Evolutionary conservation across 2,797 vertebrate species (phyloP), one percentile per base, ranked within the genome.

Genomic region (Mycteria americana): DNA sequence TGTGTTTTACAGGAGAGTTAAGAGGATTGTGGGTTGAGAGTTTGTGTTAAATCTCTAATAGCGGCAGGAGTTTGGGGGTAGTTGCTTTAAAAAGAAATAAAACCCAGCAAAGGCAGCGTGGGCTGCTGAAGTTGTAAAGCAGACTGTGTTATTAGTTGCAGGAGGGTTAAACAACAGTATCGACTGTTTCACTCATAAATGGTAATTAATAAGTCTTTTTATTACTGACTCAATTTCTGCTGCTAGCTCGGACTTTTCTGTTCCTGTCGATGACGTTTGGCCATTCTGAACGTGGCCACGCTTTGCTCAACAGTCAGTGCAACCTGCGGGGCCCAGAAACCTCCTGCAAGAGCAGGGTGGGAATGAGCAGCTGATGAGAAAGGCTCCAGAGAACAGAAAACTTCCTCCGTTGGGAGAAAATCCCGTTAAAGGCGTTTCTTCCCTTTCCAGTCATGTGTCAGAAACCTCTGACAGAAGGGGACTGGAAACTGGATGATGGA

Each of bases 201-300:
- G 33, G 31, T 78, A 80, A 93, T 69, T 76, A 83, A 53, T 57
- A 48, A 6, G 3, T 8, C 9, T 69, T 73, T 90, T 89, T 89
- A 65, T 87, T 89, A 45, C 60, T 13, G 9, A 31, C 56, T 76
- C 11, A 22, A 63, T 70, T 92, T 93, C 33, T 93, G 30, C 74
- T 4, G 7, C 50, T 89, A 19, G 46, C 23, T 87, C 10, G 5
- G 46, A 25, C 22, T 79, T 84, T 35, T 50, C 33, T 72, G 10
- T 88, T 62, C 3, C 53, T 56, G 9, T n/a, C 30, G 13, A 3
- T 78, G 41, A 21, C 1, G 1, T 67, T 28, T 67, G 72, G 19
- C 62, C 31, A 1, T 50, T 69, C 23, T 50, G 70, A 76, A 11
- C 0, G 0, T 33, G 43, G 41, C 37, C 30, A 2, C 4, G 0